These are phyloP conservation scores for Nothura maculosa DNA, from an alignment of 2,797 vertebrate genomes.

Conservation along the genomic window DNA sequence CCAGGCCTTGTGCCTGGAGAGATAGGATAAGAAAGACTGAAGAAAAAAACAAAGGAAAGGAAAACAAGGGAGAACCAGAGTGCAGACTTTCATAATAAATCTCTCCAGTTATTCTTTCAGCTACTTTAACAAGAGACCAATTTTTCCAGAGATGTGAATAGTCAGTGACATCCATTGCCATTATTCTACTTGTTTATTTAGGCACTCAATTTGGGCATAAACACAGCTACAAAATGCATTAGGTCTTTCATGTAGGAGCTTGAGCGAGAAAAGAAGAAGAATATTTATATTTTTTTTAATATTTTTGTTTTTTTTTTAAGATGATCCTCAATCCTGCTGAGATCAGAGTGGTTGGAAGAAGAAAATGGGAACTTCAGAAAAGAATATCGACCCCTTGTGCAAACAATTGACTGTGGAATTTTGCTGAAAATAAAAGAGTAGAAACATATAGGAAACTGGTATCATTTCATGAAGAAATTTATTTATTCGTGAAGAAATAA, in stretches of 20 bases:
- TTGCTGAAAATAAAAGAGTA: neutral
- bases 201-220: neutral
- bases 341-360: neutral
- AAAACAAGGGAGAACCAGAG: neutral
- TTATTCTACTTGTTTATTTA: neutral
- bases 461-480: neutral
- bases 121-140: neutral
- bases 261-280: neutral
- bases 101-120: neutral
- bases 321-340: neutral
- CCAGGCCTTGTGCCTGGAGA: neutral
- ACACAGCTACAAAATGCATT: neutral
- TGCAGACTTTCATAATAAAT: neutral
- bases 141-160: neutral
- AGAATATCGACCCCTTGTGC: neutral
- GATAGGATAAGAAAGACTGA: neutral
- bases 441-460: neutral
- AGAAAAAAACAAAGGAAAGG: neutral
- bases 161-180: neutral
- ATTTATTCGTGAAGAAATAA: too few species aligned
- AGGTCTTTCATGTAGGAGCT: neutral
- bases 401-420: neutral
- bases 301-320: neutral
- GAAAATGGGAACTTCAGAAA: neutral
- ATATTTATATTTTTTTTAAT: neutral